phyloP scores from a whole-genome alignment of 1,140 invertebrate genomes.

The Helicoverpa armigera region DNA sequence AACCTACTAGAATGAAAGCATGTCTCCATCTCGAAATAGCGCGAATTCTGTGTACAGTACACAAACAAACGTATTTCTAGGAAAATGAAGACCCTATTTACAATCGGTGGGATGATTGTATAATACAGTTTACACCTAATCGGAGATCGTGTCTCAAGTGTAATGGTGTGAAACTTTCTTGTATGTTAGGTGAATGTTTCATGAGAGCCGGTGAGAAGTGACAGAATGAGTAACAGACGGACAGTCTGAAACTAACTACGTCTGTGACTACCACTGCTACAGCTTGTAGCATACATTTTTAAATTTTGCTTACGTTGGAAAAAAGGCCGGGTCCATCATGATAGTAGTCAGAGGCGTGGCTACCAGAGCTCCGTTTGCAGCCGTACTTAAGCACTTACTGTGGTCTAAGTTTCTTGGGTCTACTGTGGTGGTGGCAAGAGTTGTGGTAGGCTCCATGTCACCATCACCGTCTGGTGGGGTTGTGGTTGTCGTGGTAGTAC shows the following conservation, averaged over 20 bases:
- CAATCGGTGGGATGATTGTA: too few relatives aligned
- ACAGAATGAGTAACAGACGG: slow-evolving; percentile 19
- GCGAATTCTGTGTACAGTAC: too few relatives aligned
- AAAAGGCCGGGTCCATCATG: slow-evolving; percentile 7
- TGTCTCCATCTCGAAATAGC: too few relatives aligned
- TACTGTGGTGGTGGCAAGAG: slow-evolving; percentile 69
- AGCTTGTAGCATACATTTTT: slow-evolving; percentile 28
- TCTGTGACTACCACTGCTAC: slow-evolving; percentile 36
- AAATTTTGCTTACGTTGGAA: slow-evolving; percentile 33
- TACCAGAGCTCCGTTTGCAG: slow-evolving; percentile 22
- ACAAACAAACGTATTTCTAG: too few relatives aligned
- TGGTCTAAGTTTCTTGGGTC: slow-evolving; percentile 77
- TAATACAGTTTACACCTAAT: neutral
- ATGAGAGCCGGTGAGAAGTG: slow-evolving; percentile 8
- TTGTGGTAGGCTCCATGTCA: slow-evolving; percentile 62
- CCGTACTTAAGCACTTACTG: slow-evolving; percentile 67
- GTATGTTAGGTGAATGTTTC: neutral
- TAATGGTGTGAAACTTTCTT: neutral
- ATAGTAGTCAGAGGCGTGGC: slow-evolving; percentile 41
- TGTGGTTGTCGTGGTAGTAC: slow-evolving; percentile 70
- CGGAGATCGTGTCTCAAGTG: neutral
- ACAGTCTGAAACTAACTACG: slow-evolving; percentile 42
- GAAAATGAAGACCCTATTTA: too few relatives aligned
- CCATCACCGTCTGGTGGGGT: slow-evolving; percentile 72
- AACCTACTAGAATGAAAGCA: too few relatives aligned